phyloP scores from a whole-genome alignment of 1,140 invertebrate species.

The Lutraria rhynchaena region DNA sequence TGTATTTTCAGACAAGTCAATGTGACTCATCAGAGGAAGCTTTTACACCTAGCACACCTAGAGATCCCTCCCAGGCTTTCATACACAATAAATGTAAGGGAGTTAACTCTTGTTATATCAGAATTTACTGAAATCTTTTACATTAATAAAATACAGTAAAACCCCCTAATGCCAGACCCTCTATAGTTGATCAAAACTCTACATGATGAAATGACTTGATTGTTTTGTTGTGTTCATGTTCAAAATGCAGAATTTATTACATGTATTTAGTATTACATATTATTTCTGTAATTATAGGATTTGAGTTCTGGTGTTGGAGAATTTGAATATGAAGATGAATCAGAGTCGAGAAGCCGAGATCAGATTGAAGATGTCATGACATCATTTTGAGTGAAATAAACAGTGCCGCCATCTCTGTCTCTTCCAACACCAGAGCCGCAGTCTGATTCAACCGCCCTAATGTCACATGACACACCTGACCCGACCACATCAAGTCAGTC shows the following conservation, averaged over 20 bases:
- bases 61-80: background rate
- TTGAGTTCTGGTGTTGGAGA: constrained; percentile 1
- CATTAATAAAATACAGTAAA: no score
- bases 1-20: constrained; percentile 42
- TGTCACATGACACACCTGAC: constrained; percentile 42
- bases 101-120: no score
- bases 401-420: background rate
- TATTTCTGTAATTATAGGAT: background rate
- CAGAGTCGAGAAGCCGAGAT: background rate
- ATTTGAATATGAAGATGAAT: constrained; percentile 22
- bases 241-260: no score
- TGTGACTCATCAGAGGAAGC: constrained; percentile 47
- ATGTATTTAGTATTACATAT: no score
- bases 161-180: no score
- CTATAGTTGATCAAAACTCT: no score
- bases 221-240: no score
- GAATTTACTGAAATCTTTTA: no score
- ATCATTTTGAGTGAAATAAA: constrained; percentile 14
- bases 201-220: no score
- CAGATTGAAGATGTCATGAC: constrained; percentile 27
- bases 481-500: constrained; percentile 4
- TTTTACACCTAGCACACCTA: constrained; percentile 31
- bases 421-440: constrained; percentile 6
- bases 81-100: no score
- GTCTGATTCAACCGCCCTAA: constrained; percentile 19